These are phyloP conservation scores for Lipophrys pholis DNA, from an alignment of 2,113 vertebrate species.

Conservation along the genomic window DNA sequence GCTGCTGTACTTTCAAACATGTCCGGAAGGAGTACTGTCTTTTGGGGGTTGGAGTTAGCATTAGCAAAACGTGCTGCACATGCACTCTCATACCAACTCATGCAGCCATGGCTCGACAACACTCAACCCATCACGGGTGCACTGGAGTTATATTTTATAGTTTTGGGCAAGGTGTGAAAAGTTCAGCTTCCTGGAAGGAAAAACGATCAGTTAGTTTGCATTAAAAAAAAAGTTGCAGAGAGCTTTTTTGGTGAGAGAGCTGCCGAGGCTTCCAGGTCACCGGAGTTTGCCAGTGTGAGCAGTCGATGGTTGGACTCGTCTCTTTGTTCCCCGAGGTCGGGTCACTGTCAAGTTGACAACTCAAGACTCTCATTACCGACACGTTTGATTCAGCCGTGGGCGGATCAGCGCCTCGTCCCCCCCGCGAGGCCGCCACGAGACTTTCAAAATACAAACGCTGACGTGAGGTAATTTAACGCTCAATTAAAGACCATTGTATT, in stretches of 20 bases:
- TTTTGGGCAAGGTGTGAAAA: conserved; percentile 57
- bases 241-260: conserved; percentile 44
- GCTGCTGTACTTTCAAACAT: conserved; percentile 24
- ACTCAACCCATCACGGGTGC: conserved; percentile 57
- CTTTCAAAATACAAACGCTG: conserved; percentile 66
- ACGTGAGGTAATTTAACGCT: conserved; percentile 73
- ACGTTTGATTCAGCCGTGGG: conserved; percentile 54
- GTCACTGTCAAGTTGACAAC: conserved; percentile 52
- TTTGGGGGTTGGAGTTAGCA: conserved; percentile 33
- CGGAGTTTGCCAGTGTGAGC: conserved; percentile 39
- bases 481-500: conserved; percentile 71
- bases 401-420: conserved; percentile 56
- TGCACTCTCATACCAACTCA: conserved; percentile 73
- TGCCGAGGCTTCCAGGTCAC: conserved; percentile 39
- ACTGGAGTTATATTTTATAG: conserved; percentile 49
- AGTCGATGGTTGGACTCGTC: conserved; percentile 17
- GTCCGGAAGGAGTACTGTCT: background rate
- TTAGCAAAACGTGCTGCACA: conserved; percentile 58
- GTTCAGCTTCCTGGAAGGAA: conserved; percentile 44
- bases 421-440: conserved; percentile 42
- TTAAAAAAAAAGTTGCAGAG: conserved; percentile 41
- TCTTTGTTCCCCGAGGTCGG: conserved; percentile 37
- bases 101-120: conserved; percentile 70
- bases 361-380: conserved; percentile 33
- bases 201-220: conserved; percentile 47